Percentiles rank a stretch among this genome's conserved stretches.
These are phyloP conservation scores for Aspidoscelis tigris DNA, from an alignment of 2,113 vertebrate species.

Conservation along the genomic window DNA sequence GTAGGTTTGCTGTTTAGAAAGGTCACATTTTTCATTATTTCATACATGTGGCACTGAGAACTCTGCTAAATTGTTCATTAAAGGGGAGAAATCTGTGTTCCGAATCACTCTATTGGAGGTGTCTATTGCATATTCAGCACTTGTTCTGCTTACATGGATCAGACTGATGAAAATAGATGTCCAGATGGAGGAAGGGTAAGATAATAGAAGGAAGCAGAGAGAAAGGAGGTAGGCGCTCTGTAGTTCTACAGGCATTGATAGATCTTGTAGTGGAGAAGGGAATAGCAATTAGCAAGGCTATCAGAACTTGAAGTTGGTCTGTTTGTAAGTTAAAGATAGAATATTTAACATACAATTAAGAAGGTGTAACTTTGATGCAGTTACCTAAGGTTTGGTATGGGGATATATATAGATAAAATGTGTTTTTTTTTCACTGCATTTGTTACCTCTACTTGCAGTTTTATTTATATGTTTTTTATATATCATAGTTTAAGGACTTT, in stretches of 20 bases:
- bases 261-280: no score
- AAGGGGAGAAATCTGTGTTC: slow-evolving; percentile 23
- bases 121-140: slow-evolving; percentile 34
- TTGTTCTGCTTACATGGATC: slow-evolving; percentile 22
- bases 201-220: slow-evolving; percentile 4
- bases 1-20: slow-evolving; percentile 33
- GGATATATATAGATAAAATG: no score
- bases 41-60: slow-evolving; percentile 12
- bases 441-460: no score
- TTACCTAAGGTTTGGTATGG: no score
- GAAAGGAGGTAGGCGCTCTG: slow-evolving; percentile 23
- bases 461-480: no score
- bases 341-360: no score
- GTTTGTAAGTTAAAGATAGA: no score
- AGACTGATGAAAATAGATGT: slow-evolving; percentile 37
- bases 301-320: no score
- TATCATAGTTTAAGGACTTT: no score
- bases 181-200: slow-evolving; percentile 21
- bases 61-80: background rate
- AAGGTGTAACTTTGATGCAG: no score
- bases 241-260: background rate
- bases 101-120: slow-evolving; percentile 32
- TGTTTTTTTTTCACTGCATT: no score
- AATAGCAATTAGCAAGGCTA: no score
- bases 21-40: slow-evolving; percentile 40